Evolutionary conservation across 2,797 vertebrate species (phyloP), one percentile per base, ranked within the genome.

Genomic region (Discoglossus pictus): DNA sequence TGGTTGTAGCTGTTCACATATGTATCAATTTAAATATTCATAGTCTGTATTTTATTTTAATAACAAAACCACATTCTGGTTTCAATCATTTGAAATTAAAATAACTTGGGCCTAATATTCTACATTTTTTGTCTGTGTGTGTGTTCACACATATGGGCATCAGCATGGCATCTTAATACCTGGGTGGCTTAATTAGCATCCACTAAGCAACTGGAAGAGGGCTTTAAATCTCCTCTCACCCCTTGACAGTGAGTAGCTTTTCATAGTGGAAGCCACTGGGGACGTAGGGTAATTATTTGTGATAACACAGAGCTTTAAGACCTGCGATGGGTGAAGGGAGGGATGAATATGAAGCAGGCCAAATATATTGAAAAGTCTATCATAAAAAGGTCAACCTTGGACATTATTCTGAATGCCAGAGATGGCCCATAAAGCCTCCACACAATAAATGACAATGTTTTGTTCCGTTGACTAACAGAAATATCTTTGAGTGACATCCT

Each of bases 101-200:
- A 58, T 43, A 70, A 70, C 42, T 54, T 7, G 44, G 43, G 2
- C 51, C 11, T 55, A 47, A 21, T 94, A 92, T 93, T 89, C 93
- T 93, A 87, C 90, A 88, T 93, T 95, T 95, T 90, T 92, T 92
- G 88, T 90, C 84, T 82, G 89, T 93, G 93, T 94, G 89, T 93
- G 93, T 96, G 93, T 93, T 87, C 89, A 85, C 89, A 93, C 94
- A 97, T 97, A 96, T 98, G 94, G 94, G 95, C 87, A 83, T 83
- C 86, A 88, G 92, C 89, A 74, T 91, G 92, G 92, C 84, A 85
- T 89, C 91, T 88, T 89, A 96, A 96, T 96, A 95, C 95, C 95
- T 97, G 93, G 92, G 94, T 95, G 96, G 93, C 51, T 97, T 98
- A 96, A 98, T 97, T 96, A 98, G 94, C 92, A 93, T 92, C 92